Evolutionary conservation across 2,797 vertebrate species (phyloP), one percentile per base, ranked within the genome.

Genomic region (Pseudochirops corinnae): DNA sequence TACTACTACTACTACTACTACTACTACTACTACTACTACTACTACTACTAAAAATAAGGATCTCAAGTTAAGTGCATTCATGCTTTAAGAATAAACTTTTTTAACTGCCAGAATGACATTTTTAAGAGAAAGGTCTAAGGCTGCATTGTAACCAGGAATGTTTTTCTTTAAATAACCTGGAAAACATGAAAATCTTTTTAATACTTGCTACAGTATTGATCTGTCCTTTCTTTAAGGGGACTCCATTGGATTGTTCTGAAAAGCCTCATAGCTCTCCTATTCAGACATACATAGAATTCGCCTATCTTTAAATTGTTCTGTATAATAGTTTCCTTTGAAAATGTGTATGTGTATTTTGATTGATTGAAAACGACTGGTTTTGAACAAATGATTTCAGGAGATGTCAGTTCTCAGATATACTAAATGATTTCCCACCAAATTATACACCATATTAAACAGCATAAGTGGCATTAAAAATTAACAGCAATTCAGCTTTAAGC

Each of bases 381-480:
- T 97, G 93, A 98, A 95, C 96, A 93, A 93, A 96, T 98, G 93
- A 98, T 98, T 98, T 92, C 53, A 95, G 95, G 97, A 95, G 94
- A 97, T 98, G 96, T 97, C 97, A 97, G 98, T 98, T 97, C 97
- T 98, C 96, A 97, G 97, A 96, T 98, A 91, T 16, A 0, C 95
- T 98, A 98, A 98, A 98, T 98, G 98, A 98, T 98, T 98, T 96
- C 92, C 91, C 95, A 95, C 90, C 97, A 98, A 98, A 98, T 98
- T 98, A 98, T 97, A 98, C 62, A 97, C 90, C 93, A 91, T 94
- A 97, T 98, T 98, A 98, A 97, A 98, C 97, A 98, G 97, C 92
- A 90, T 97, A 97, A 98, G 96, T 96, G 97, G 95, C 97, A 98
- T 98, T 96, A 98, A 98, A 98, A 98, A 98, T 98, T 98, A 98